phyloP scores from a whole-genome alignment of 2,113 vertebrate genomes.

The Rostratula benghalensis region DNA sequence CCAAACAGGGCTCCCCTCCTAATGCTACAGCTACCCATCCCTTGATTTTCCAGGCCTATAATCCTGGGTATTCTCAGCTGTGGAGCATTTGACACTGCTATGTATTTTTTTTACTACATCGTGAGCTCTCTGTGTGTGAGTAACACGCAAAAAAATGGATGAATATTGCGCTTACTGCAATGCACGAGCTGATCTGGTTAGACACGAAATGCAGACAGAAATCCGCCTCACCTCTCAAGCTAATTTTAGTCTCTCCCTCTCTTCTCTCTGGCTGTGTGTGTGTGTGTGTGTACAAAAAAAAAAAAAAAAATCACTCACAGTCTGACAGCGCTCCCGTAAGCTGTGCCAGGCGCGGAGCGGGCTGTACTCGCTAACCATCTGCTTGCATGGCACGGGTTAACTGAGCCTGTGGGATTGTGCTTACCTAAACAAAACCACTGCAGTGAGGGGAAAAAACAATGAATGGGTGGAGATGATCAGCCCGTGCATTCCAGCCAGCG shows the following conservation, averaged over 20 bases:
- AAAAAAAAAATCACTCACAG: constrained; percentile 56
- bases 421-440: constrained; percentile 74
- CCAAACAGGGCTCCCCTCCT: constrained; percentile 24
- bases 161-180: constrained; percentile 27
- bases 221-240: constrained; percentile 59
- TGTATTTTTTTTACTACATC: constrained; percentile 9
- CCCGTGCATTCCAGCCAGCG: constrained; percentile 58
- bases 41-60: not conserved
- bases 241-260: constrained; percentile 69
- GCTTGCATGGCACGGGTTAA: constrained; percentile 72
- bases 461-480: constrained; percentile 74
- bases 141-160: not conserved
- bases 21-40: not conserved
- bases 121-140: not conserved
- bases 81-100: not conserved
- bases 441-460: constrained; percentile 70
- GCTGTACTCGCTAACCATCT: constrained; percentile 39
- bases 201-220: constrained; percentile 48
- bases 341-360: not conserved
- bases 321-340: constrained; percentile 52
- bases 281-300: no score
- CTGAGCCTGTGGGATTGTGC: constrained; percentile 63
- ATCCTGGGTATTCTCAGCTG: not conserved
- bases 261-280: constrained; percentile 20
- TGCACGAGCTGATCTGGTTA: constrained; percentile 41